Evolutionary conservation across 92 coral and sea anemone species (phyloP).

Genomic region (Epizoanthus ramosus): DNA sequence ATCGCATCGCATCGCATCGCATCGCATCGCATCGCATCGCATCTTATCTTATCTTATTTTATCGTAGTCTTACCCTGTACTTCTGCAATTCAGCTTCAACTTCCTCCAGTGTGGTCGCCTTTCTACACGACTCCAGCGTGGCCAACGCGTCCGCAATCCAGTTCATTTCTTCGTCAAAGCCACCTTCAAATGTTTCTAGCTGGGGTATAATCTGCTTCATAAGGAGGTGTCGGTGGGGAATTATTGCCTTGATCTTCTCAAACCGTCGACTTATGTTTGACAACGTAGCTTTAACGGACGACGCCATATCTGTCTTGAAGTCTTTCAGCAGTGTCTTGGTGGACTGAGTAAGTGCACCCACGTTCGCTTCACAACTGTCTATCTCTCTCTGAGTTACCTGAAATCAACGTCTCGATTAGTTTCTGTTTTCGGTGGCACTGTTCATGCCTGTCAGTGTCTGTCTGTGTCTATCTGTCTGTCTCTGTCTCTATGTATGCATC

Average conservation of each 20-base stretch:
- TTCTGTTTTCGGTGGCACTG: too few species aligned
- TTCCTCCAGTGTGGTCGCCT: constrained; percentile 63
- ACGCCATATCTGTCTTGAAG: constrained; percentile 96
- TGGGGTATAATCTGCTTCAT: constrained; percentile 85
- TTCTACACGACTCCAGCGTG: constrained; percentile 74
- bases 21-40: too few species aligned
- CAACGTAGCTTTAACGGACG: constrained; percentile 94
- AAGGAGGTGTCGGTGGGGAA: constrained; percentile 73
- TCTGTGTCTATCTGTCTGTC: too few species aligned
- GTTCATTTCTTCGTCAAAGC: constrained; percentile 66
- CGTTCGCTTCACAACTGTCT: constrained; percentile 75
- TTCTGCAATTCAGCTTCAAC: constrained; percentile 65
- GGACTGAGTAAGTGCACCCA: constrained; percentile 74
- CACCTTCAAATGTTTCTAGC: constrained; percentile 75
- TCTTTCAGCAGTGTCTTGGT: constrained; percentile 90
- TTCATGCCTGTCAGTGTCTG: too few species aligned
- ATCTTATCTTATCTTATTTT: too few species aligned
- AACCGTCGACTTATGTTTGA: constrained; percentile 94
- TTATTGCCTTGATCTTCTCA: constrained; percentile 85
- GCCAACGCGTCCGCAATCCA: constrained; percentile 76
- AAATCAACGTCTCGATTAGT: neutral
- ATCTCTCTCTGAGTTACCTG: constrained; percentile 77
- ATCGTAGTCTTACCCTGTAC: constrained; percentile 63
- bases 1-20: too few species aligned
- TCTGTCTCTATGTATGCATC: too few species aligned